These are phyloP conservation scores for Cephus runcator DNA, from an alignment of 2,888 invertebrate genomes.

Conservation along the genomic window DNA sequence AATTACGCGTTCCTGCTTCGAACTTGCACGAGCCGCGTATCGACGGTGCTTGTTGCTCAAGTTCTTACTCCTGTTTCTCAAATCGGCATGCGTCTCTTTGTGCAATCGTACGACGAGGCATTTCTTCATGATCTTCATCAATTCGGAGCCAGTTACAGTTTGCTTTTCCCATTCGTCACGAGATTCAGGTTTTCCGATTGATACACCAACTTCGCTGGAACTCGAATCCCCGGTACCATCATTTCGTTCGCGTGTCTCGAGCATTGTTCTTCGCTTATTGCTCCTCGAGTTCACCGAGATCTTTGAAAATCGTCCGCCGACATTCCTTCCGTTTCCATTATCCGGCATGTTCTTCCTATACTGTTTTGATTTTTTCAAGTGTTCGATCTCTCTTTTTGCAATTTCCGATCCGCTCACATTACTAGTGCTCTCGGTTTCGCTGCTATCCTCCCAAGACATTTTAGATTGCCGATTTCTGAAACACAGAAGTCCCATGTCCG, in stretches of 20 bases:
- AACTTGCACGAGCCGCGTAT: neutral
- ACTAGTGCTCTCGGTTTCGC: neutral
- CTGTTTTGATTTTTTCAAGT: neutral
- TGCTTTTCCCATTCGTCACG: too few species aligned
- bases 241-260: neutral
- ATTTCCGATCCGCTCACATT: neutral
- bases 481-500: conserved; percentile 47
- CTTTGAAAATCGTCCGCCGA: neutral
- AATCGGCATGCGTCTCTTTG: too few species aligned
- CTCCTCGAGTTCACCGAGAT: neutral
- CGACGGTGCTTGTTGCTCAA: neutral
- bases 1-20: neutral
- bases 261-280: neutral
- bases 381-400: conserved; percentile 1
- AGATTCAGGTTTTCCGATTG: too few species aligned
- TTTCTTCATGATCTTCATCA: too few species aligned
- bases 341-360: neutral
- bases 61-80: neutral
- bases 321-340: neutral
- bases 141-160: too few species aligned
- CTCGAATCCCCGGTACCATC: conserved; percentile 2
- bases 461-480: conserved; percentile 43
- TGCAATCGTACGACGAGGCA: too few species aligned
- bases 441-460: conserved; percentile 2
- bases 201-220: too few species aligned